Conservation (phyloP, 1,140 invertebrate genomes). For the Drosophila trapezifrons region DNA sequence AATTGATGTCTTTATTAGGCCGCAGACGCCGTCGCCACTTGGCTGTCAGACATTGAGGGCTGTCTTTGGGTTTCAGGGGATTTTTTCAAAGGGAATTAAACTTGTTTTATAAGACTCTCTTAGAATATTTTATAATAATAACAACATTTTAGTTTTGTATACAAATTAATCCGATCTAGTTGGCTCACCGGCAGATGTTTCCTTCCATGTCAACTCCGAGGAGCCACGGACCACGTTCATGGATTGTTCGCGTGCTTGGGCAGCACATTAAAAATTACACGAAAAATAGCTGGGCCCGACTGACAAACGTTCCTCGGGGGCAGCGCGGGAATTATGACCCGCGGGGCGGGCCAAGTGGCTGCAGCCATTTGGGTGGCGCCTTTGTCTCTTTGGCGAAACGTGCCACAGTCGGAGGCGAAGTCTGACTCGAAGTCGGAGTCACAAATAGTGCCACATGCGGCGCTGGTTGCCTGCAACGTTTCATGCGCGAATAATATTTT, state of each 20-base stretch:
- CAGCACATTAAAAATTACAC: conserved; percentile 70
- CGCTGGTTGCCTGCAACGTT: conserved; percentile 63
- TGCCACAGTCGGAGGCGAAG: conserved; percentile 53
- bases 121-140: background rate
- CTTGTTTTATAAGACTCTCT: background rate
- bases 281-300: conserved; percentile 63
- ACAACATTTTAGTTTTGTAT: background rate
- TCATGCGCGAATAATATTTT: conserved; percentile 76
- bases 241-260: conserved; percentile 46
- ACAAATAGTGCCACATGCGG: conserved; percentile 72
- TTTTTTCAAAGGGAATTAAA: background rate
- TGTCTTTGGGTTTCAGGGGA: background rate
- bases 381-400: conserved; percentile 69
- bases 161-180: background rate
- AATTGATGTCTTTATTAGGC: conserved; percentile 79
- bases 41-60: conserved; percentile 5
- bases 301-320: conserved; percentile 43
- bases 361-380: conserved; percentile 76
- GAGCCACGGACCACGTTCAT: conserved; percentile 43
- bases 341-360: conserved; percentile 49
- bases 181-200: conserved; percentile 16
- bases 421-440: conserved; percentile 1
- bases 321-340: conserved; percentile 52
- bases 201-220: conserved; percentile 18
- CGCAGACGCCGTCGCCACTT: conserved; percentile 19